Conservation (phyloP, 2,888 invertebrate species). For the Lithophane leautieri region DNA sequence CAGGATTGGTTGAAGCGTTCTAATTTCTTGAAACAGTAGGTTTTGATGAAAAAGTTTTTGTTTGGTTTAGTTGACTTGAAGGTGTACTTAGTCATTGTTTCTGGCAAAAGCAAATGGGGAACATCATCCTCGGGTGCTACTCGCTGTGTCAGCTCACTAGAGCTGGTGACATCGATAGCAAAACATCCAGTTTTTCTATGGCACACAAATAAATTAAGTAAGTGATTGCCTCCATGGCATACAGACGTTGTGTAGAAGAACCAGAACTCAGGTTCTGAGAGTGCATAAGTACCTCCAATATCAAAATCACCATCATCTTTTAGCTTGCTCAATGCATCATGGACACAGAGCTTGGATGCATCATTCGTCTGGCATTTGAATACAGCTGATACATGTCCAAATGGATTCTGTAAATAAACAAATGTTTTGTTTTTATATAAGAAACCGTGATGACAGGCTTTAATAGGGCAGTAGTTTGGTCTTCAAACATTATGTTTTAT, state of each 20-base stretch:
- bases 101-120: constrained; percentile 60
- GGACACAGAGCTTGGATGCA: constrained; percentile 76
- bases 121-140: constrained; percentile 45
- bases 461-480: not conserved
- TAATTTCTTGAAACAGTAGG: constrained; percentile 75
- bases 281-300: constrained; percentile 82
- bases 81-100: constrained; percentile 66
- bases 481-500: not conserved
- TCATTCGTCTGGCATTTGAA: constrained; percentile 74
- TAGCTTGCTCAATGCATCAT: constrained; percentile 74
- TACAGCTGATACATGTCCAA: constrained; percentile 71
- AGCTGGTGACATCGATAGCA: constrained; percentile 74
- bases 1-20: constrained; percentile 61
- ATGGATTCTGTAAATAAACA: constrained; percentile 69
- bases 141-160: constrained; percentile 63
- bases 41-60: constrained; percentile 77
- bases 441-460: not conserved
- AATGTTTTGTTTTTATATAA: not conserved
- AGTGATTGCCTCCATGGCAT: constrained; percentile 74
- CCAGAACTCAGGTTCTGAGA: constrained; percentile 79
- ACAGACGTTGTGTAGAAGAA: constrained; percentile 79
- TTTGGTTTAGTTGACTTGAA: constrained; percentile 73
- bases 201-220: constrained; percentile 82
- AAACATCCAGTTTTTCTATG: constrained; percentile 76
- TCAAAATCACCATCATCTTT: constrained; percentile 72